Evolutionary conservation across 1,140 invertebrate genomes (phyloP), one percentile per base, ranked within the genome.

Genomic region (Ylistrum balloti): DNA sequence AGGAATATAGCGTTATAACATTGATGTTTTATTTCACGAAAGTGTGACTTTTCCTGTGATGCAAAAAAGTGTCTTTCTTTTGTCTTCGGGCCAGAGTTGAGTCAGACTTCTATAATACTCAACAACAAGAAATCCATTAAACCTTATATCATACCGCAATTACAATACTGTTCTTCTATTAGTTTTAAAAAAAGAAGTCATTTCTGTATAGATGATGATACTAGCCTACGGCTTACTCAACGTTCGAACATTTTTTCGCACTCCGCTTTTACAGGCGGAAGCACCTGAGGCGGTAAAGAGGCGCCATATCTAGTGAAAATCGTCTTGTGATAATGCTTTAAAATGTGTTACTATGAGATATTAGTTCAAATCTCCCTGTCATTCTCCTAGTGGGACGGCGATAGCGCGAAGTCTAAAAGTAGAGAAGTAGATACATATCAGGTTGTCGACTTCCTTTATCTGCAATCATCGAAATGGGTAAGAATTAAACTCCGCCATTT

Each of bases 111-210:
- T 74, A 5, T n/a, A 74, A 74, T 28, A 17, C 56, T 74, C 56
- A 1, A 28, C 56, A 74, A 9, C 56, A 74, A 22, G 56, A 74
- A 48, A 74, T 74, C 56, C 56, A 74, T 74, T 74, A 74, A 74
- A 28, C 56, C 22, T 74, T n/a, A 74, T 74, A 74, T 74, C 56
- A 74, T 74, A 74, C 56, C 5, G n/a, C 56, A 74, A 74, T 74
- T 74, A 74, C 22, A n/a, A 74, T 17, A 74, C 56, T 28, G 56
- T 17, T 74, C 56, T 74, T 74, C 56, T 74, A 28, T 74, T 22
- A 74, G 56, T 74, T 74, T n/a, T n/a, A n/a, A 28, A 74, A 74
- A 74, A 74, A 74, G 56, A 28, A 74, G n/a, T 28, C 17, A 74
- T 9, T 74, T 74, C n/a, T n/a, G 56, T 74, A 28, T 5, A 74